Base-by-base conservation (phyloP, 2,797 vertebrate genomes). In the Clarias pachynema region DNA sequence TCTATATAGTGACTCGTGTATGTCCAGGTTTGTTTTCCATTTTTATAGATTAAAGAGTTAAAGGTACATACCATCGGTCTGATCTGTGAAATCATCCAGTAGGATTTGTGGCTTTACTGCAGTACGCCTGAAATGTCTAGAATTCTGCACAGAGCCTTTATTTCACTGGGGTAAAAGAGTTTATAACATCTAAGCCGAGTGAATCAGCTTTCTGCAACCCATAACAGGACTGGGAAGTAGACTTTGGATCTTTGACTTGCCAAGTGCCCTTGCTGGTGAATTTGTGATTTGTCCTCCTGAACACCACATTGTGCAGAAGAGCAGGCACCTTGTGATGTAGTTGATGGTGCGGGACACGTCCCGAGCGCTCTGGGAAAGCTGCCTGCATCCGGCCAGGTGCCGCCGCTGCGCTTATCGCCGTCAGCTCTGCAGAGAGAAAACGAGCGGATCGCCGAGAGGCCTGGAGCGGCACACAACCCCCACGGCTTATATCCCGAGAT, bases 321-420 rank as follows among this genome's bases (percentile, higher is more conserved):
- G 31, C 81, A 62, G 69, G 56, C 63, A 22, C 34, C 24, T 29
- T 0, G 56, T 18, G 5, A 53, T 59, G 31, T 82, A 31, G 37
- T 87, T 89, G 70, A 89, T 74, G 49, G 82, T 89, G 78, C 87
- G 22, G 79, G 82, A 84, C 87, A 88, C 87, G 87, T 87, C 83
- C 59, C 16, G 34, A 37, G 14, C 7, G 1, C 75, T 80, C 74
- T 88, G 86, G 87, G 86, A 89, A 87, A 56, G 80, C 86, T 89
- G 87, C 86, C 88, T 82, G 83, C 85, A 85, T 90, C 83, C 86
- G 86, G 84, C 86, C 89, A 86, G 86, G 89, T 88, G 87, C 86
- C 79, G 79, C 79, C 74, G 59, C 77, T 72, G 84, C 59, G 59
- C 79, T 85, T 73, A 5, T 40, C 59, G 56, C 72, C 84, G 22